phyloP scores from a whole-genome alignment of 2,113 vertebrate species.

The Xenotilapia longispinis region DNA sequence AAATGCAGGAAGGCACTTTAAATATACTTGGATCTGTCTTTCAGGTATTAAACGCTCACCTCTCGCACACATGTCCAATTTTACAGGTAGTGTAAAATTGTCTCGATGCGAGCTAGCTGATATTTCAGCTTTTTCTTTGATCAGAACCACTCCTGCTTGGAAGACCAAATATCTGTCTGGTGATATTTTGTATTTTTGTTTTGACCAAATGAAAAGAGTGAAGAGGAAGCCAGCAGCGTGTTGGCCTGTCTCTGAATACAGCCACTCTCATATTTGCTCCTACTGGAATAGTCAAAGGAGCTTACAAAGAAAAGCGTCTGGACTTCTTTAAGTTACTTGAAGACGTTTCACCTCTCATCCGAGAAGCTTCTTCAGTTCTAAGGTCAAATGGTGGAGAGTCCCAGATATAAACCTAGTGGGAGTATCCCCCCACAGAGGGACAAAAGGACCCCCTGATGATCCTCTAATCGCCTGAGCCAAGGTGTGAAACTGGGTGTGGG shows the following conservation, averaged over 20 bases:
- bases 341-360: too few relatives aligned
- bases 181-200: neutral
- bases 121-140: neutral
- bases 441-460: too few relatives aligned
- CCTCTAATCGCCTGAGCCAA: too few relatives aligned
- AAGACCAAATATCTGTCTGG: neutral
- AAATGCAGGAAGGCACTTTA: slow-evolving; percentile 52
- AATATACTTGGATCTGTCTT: neutral
- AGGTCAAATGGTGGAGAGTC: too few relatives aligned
- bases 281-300: neutral
- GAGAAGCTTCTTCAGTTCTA: too few relatives aligned
- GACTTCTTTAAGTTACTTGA: too few relatives aligned
- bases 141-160: neutral
- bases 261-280: neutral
- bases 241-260: neutral
- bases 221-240: neutral
- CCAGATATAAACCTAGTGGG: too few relatives aligned
- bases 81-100: neutral
- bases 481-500: too few relatives aligned
- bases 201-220: neutral
- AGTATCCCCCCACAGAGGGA: too few relatives aligned
- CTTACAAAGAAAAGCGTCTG: too few relatives aligned
- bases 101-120: neutral
- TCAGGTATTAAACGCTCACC: neutral
- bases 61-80: neutral